Evolutionary conservation across 2,797 vertebrate species (phyloP).

Genomic region (Leptodactylus fallax): DNA sequence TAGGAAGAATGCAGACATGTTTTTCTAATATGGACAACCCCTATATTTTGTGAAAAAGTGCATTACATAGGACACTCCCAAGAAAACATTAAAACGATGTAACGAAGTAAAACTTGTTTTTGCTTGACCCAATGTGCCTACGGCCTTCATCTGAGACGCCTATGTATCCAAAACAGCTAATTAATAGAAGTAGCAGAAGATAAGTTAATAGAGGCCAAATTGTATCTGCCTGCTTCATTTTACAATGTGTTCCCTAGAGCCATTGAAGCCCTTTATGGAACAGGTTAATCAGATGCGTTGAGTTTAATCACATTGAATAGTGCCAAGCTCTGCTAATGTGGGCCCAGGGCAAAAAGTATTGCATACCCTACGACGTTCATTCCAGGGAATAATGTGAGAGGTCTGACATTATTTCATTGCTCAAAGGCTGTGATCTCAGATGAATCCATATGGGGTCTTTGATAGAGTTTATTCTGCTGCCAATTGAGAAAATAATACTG

Average conservation of each 20-base stretch:
- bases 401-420: conserved; percentile 42
- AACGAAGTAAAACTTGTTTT: conserved; percentile 22
- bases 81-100: background rate
- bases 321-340: conserved; percentile 47
- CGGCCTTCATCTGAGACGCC: conserved; percentile 34
- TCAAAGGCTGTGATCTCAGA: conserved; percentile 32
- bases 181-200: conserved; percentile 62
- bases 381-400: conserved; percentile 35
- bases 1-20: too few species aligned
- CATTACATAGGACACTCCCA: background rate
- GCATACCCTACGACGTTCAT: conserved; percentile 38
- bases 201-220: conserved; percentile 64
- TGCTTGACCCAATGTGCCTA: conserved; percentile 20
- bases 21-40: too few species aligned
- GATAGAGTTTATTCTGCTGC: conserved; percentile 10
- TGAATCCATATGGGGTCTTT: conserved; percentile 38
- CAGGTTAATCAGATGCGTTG: conserved; percentile 61
- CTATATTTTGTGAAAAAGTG: background rate
- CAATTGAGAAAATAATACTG: conserved; percentile 39
- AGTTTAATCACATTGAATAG: conserved; percentile 61
- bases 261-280: conserved; percentile 52
- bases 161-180: conserved; percentile 56
- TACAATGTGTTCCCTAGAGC: conserved; percentile 57
- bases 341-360: conserved; percentile 45
- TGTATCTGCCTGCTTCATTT: conserved; percentile 58